Conservation (phyloP, 1,140 invertebrate species). For the Megalonaias nervosa region DNA sequence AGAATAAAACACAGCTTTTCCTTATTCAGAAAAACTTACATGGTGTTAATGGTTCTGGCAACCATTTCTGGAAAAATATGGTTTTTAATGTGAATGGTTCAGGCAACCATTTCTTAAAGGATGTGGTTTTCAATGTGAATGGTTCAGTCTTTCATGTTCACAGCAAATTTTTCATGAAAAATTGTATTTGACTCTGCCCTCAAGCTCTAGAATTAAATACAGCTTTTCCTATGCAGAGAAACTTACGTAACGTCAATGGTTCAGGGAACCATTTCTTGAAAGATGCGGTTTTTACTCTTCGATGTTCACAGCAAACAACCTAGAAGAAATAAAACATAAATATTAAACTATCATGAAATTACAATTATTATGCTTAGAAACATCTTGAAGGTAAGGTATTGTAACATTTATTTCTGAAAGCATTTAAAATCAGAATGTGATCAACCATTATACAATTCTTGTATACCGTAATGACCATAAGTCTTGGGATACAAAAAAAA, state of each 20-base stretch:
- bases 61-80: slow-evolving; percentile 66
- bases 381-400: too few relatives aligned
- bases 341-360: too few relatives aligned
- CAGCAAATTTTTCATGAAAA: slow-evolving; percentile 46
- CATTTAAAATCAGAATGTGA: too few relatives aligned
- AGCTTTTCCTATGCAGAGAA: too few relatives aligned
- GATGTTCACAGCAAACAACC: slow-evolving; percentile 71
- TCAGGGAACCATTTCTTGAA: slow-evolving; percentile 70
- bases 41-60: slow-evolving; percentile 59
- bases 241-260: slow-evolving; percentile 44
- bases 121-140: slow-evolving; percentile 64
- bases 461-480: too few relatives aligned
- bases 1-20: too few relatives aligned
- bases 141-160: slow-evolving; percentile 61
- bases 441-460: too few relatives aligned
- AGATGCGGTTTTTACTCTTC: slow-evolving; percentile 70
- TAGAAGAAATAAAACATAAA: slow-evolving; percentile 43
- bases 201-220: too few relatives aligned
- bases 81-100: slow-evolving; percentile 66
- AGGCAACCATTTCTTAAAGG: slow-evolving; percentile 70
- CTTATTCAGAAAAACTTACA: slow-evolving; percentile 25
- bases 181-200: too few relatives aligned
- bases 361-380: too few relatives aligned
- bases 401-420: too few relatives aligned
- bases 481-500: too few relatives aligned